Percentiles rank a stretch among this genome's conserved stretches.
Evolutionary conservation across 2,888 invertebrate genomes (phyloP).

Genomic region (Epirrhoe alternata): DNA sequence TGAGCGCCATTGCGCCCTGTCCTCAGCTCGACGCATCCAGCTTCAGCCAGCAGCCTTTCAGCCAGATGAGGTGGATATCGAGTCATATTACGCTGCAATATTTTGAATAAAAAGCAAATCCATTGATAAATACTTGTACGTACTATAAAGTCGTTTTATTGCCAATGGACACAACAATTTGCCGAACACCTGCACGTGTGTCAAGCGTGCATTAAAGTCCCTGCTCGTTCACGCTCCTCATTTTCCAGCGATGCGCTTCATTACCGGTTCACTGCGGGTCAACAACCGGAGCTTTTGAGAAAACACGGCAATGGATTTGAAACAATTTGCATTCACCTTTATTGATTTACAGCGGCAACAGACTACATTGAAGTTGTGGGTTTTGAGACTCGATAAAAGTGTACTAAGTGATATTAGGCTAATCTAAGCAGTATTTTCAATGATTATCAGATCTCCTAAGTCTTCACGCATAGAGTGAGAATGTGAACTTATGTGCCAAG

Average conservation of each 20-base stretch:
- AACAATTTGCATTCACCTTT: constrained; percentile 20
- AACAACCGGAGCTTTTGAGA: constrained; percentile 23
- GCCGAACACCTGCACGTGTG: constrained; percentile 11
- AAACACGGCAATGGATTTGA: constrained; percentile 28
- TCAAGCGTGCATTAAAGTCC: constrained; percentile 13
- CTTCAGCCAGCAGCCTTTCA: too few relatives aligned
- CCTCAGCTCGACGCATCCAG: too few relatives aligned
- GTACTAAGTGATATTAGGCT: too few relatives aligned
- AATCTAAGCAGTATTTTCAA: too few relatives aligned
- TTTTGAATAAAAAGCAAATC: neutral
- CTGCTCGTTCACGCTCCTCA: constrained; percentile 2
- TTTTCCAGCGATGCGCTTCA: constrained; percentile 24
- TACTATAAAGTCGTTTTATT: too few relatives aligned
- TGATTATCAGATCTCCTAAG: too few relatives aligned
- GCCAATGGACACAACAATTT: neutral
- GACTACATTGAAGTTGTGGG: neutral
- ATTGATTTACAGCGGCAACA: constrained; percentile 25
- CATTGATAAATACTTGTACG: neutral
- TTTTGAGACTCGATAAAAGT: constrained; percentile 4
- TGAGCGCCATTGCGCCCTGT: too few relatives aligned
- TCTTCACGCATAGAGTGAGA: too few relatives aligned
- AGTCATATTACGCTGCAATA: neutral
- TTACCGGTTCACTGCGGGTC: constrained; percentile 30
- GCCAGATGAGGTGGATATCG: neutral
- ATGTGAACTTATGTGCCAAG: too few relatives aligned